phyloP scores from a whole-genome alignment of 2,113 vertebrate genomes.

The Lethenteron camtschaticum region DNA sequence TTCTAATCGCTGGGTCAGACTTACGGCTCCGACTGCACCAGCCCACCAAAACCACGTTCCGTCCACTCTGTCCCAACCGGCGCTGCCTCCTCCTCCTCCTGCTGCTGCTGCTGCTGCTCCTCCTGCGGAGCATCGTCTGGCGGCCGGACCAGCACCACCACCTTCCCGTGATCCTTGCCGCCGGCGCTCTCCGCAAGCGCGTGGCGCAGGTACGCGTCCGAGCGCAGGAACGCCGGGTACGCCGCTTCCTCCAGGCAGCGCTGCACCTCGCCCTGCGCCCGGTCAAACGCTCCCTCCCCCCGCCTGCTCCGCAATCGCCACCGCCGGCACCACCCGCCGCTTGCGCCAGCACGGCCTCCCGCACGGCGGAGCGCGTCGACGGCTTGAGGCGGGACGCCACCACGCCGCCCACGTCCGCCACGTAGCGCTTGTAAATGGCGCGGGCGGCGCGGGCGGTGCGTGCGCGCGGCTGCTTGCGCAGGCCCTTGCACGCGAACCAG shows the following conservation, averaged over 20 bases:
- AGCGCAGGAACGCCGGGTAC: conserved; percentile 85
- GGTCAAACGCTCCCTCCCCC: conserved; percentile 76
- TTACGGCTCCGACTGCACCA: too few relatives aligned
- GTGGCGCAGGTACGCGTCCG: conserved; percentile 85
- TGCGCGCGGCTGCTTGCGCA: conserved; percentile 61
- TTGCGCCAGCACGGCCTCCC: conserved; percentile 60
- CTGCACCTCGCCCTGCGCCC: conserved; percentile 89
- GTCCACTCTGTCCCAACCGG: too few relatives aligned
- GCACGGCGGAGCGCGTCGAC: conserved; percentile 85
- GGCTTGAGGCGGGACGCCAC: conserved; percentile 81
- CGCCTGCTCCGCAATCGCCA: too few relatives aligned
- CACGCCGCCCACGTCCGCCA: conserved; percentile 60
- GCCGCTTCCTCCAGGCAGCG: conserved; percentile 78
- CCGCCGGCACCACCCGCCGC: conserved; percentile 34
- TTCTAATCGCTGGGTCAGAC: too few relatives aligned
- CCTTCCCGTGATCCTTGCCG: conserved; percentile 20
- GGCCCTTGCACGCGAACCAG: conserved; percentile 94
- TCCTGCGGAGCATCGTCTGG: too few relatives aligned
- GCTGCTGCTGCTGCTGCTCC: too few relatives aligned
- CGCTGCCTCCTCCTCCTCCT: too few relatives aligned
- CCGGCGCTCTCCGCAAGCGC: conserved; percentile 34
- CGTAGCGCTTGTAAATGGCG: conserved; percentile 84
- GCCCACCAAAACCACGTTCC: too few relatives aligned
- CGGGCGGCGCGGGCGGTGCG: conserved; percentile 75
- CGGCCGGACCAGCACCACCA: too few relatives aligned